Evolutionary conservation across 2,113 vertebrate genomes (phyloP).

Genomic region (Neodontobutis hainanensis): DNA sequence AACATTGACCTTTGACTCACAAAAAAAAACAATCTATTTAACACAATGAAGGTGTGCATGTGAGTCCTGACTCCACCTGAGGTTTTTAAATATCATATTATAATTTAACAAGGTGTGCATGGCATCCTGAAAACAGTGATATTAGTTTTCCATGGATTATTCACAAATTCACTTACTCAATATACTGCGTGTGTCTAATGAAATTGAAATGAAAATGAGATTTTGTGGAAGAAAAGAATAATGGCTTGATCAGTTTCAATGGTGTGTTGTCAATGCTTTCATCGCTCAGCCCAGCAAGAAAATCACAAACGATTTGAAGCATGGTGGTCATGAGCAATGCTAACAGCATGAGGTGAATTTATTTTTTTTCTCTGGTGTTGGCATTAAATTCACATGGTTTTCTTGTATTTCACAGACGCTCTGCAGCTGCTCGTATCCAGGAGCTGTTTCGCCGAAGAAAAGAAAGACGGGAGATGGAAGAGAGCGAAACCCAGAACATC

Average conservation of each 20-base stretch:
- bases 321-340: constrained; percentile 26
- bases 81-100: neutral
- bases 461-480: constrained; percentile 96
- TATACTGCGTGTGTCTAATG: neutral
- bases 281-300: neutral
- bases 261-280: neutral
- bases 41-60: constrained; percentile 52
- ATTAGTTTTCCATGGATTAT: neutral
- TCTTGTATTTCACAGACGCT: constrained; percentile 79
- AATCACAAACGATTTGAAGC: constrained; percentile 17
- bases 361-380: too few relatives aligned
- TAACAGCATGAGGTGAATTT: constrained; percentile 3
- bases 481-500: constrained; percentile 93
- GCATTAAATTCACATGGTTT: neutral
- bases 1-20: constrained; percentile 15
- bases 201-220: neutral
- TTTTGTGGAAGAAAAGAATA: too few relatives aligned
- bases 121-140: constrained; percentile 17
- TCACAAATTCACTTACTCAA: neutral
- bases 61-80: constrained; percentile 33
- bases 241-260: neutral
- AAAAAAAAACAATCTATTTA: constrained; percentile 32
- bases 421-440: constrained; percentile 96
- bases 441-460: constrained; percentile 96
- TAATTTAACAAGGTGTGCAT: constrained; percentile 33